These are phyloP conservation scores for Pterostichus niger DNA, from an alignment of 2,888 invertebrate genomes.

Conservation along the genomic window DNA sequence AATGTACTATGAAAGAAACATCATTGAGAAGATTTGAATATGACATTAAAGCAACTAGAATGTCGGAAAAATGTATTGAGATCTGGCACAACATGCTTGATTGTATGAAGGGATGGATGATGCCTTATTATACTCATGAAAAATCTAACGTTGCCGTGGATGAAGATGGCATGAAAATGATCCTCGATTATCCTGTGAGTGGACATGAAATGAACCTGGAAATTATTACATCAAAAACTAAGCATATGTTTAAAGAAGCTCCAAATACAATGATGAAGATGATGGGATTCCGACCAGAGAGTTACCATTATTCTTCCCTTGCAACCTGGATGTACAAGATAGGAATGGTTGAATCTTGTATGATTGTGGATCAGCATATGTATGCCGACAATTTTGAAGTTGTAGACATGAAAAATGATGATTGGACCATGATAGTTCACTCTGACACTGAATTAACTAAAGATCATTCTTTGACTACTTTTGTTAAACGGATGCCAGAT, in stretches of 20 bases:
- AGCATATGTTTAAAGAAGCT: conserved; percentile 16
- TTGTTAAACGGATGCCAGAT: conserved; percentile 36
- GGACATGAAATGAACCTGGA: conserved; percentile 50
- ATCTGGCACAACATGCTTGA: background rate
- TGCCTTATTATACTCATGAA: conserved; percentile 11
- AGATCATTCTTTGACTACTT: conserved; percentile 18
- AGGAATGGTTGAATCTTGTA: conserved; percentile 31
- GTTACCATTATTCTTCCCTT: conserved; percentile 23
- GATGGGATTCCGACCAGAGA: conserved; percentile 51
- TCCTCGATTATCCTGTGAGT: conserved; percentile 9
- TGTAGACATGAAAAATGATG: conserved; percentile 13
- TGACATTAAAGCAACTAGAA: conserved; percentile 70
- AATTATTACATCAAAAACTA: conserved; percentile 9
- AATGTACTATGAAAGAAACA: conserved; percentile 71
- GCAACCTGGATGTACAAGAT: background rate
- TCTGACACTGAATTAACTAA: background rate
- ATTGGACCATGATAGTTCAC: conserved; percentile 36
- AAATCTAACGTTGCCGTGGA: conserved; percentile 38
- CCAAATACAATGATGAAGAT: conserved; percentile 1
- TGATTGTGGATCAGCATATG: conserved; percentile 42
- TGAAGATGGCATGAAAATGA: conserved; percentile 15
- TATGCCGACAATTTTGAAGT: conserved; percentile 15
- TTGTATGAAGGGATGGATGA: conserved; percentile 1
- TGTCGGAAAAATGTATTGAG: background rate
- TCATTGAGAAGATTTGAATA: conserved; percentile 74